Evolutionary conservation across 2,113 vertebrate genomes (phyloP).

Genomic region (Gobio gobio): DNA sequence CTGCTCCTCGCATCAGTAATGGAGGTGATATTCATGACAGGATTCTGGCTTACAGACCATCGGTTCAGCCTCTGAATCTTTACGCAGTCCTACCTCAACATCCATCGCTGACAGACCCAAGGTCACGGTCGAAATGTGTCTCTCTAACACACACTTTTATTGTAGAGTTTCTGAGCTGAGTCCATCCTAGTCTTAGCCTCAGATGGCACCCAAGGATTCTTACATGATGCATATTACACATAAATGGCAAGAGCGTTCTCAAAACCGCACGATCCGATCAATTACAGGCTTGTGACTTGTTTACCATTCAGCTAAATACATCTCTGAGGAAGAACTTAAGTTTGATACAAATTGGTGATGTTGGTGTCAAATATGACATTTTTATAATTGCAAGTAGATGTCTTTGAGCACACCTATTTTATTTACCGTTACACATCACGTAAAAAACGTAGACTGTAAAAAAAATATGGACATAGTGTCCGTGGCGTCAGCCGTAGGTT

Average conservation of each 20-base stretch:
- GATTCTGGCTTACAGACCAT: constrained; percentile 8
- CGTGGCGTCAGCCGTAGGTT: too few relatives aligned
- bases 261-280: not conserved
- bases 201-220: not conserved
- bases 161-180: not conserved
- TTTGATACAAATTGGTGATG: not conserved
- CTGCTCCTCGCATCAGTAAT: constrained; percentile 24
- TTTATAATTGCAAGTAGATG: not conserved
- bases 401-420: not conserved
- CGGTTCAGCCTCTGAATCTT: constrained; percentile 28
- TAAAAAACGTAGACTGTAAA: too few relatives aligned
- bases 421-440: too few relatives aligned
- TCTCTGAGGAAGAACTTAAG: not conserved
- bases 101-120: not conserved
- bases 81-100: constrained; percentile 23
- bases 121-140: constrained; percentile 26
- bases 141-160: not conserved
- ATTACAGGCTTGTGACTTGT: not conserved
- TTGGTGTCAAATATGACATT: not conserved
- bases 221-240: not conserved
- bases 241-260: not conserved
- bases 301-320: not conserved
- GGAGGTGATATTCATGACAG: constrained; percentile 19
- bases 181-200: not conserved
- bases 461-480: too few relatives aligned